Evolutionary conservation across 2,113 vertebrate species (phyloP), one percentile per base, ranked within the genome.

Genomic region (Vireo altiloquus): DNA sequence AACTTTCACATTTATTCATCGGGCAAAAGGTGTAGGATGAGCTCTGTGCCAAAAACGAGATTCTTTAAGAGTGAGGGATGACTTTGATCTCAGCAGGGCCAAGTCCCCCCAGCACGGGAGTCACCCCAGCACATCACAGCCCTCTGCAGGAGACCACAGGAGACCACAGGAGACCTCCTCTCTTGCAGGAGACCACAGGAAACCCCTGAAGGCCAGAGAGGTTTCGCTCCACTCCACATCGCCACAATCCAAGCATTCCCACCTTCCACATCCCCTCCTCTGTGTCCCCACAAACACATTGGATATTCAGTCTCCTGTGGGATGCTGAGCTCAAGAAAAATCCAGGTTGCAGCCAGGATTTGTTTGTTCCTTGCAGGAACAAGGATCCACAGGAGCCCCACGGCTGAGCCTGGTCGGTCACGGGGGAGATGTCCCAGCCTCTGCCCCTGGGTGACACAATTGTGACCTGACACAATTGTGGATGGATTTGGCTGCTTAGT

Each of bases 371-470:
- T 23, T 19, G 61, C 61, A 57, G 33, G 81, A 71, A 3, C 24
- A 14, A 37, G 35, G 25, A 16, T 1, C 70, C 60, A 13, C 0
- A 2, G 76, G 37, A 85, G 31, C 31, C 14, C 13, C 40, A 3
- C 0, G 3, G 2, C 20, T 42, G 64, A 30, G 40, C 16, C 42
- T 13, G 28, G n/a, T 0, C 0, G 2, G 15, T 9, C n/a, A 37
- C 44, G 33, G 35, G 28, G 30, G 15, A 69, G 6, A 17, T n/a
- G 79, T 76, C 53, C 68, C 92, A 84, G 53, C 28, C 80, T 24
- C 60, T 65, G 64, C 33, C 70, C 60, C 11, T 66, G 15, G 3
- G n/a, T n/a, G n/a, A n/a, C n/a, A n/a, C n/a, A n/a, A n/a, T n/a
- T n/a, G n/a, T 1, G 6, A 13, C 15, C 39, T 22, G 57, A 17